These are phyloP conservation scores for Cryptus viduatorius DNA, from an alignment of 2,888 invertebrate species.

Conservation along the genomic window DNA sequence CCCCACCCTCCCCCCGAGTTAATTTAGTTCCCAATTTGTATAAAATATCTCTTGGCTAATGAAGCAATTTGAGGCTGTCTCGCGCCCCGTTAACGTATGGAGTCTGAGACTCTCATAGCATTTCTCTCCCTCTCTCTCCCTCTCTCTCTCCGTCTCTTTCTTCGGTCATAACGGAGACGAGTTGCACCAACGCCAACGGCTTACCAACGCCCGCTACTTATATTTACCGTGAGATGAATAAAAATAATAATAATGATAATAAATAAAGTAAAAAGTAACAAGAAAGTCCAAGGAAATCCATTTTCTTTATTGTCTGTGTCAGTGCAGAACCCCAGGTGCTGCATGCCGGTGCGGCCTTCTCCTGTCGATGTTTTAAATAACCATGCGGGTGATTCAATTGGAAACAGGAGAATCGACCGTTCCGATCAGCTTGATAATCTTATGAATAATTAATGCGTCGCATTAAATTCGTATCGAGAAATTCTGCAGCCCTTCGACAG, in stretches of 20 bases:
- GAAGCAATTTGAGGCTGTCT: constrained; percentile 85
- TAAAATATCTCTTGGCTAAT: constrained; percentile 84
- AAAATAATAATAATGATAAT: background rate
- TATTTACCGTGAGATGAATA: constrained; percentile 36
- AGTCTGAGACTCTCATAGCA: constrained; percentile 74
- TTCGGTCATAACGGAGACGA: constrained; percentile 27
- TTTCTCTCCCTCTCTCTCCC: constrained; percentile 29
- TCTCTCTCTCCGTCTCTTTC: constrained; percentile 11
- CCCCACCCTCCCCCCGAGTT: constrained; percentile 68
- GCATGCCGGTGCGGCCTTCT: constrained; percentile 13
- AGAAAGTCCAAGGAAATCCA: background rate
- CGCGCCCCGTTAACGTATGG: constrained; percentile 81
- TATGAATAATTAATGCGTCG: constrained; percentile 72
- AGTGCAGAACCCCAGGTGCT: constrained; percentile 48
- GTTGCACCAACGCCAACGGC: constrained; percentile 6
- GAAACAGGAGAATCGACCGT: constrained; percentile 63
- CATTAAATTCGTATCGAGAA: constrained; percentile 23
- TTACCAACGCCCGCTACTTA: constrained; percentile 32
- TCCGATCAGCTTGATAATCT: constrained; percentile 68
- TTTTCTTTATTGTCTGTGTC: background rate
- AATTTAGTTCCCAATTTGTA: constrained; percentile 84
- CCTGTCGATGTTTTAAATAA: constrained; percentile 27
- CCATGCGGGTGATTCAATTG: constrained; percentile 73
- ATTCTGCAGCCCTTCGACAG: constrained; percentile 15
- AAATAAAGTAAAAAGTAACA: background rate